These are phyloP conservation scores for Fistularia tabacaria DNA, from an alignment of 2,797 vertebrate species.

Conservation along the genomic window DNA sequence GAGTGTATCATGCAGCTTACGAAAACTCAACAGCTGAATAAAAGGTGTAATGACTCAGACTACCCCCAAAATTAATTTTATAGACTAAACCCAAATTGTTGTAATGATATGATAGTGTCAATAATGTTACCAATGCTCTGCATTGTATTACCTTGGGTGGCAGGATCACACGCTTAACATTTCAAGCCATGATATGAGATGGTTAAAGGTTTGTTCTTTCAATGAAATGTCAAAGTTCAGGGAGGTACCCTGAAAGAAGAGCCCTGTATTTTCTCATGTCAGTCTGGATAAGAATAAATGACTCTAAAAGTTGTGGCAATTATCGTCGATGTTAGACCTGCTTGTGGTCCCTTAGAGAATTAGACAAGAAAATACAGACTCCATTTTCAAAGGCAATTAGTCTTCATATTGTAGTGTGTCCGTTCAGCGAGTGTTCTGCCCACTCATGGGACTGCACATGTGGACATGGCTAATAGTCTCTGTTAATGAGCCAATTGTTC, in stretches of 20 bases:
- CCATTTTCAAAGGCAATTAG: conserved; percentile 79
- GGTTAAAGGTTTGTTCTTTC: too few species aligned
- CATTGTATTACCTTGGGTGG: too few species aligned
- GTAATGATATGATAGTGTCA: too few species aligned
- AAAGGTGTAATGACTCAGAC: too few species aligned
- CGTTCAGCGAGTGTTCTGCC: conserved; percentile 71
- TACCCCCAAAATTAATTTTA: too few species aligned
- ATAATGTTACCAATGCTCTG: too few species aligned
- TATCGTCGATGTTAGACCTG: conserved; percentile 61
- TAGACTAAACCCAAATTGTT: too few species aligned
- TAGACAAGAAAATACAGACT: conserved; percentile 70
- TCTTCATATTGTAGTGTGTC: conserved; percentile 80
- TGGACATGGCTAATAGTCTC: conserved; percentile 82
- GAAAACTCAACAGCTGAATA: too few species aligned
- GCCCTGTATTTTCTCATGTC: conserved; percentile 25
- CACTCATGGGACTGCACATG: conserved; percentile 76
- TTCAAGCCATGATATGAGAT: too few species aligned
- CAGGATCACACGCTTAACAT: too few species aligned
- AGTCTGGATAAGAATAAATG: conserved; percentile 54
- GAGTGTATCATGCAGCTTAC: too few species aligned
- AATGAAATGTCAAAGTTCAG: not conserved
- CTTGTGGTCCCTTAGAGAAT: conserved; percentile 60
- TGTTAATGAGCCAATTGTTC: conserved; percentile 83
- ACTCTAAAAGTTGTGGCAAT: conserved; percentile 64
- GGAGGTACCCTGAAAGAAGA: conserved; percentile 7